Conservation (phyloP, 2,888 invertebrate species). For the Patella caerulea region DNA sequence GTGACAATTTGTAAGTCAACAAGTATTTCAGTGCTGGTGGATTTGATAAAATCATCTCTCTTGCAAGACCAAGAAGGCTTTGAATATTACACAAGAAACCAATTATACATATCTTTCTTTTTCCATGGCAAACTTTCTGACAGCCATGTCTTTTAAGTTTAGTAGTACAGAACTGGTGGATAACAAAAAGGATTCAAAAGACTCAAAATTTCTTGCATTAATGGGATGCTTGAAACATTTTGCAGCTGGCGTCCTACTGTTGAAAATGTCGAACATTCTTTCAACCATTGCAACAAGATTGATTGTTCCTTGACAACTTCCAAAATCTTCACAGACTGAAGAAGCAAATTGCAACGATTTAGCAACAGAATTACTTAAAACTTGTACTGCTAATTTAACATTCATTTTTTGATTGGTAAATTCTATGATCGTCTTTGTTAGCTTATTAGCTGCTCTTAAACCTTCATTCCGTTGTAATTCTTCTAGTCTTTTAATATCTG, state of each 20-base stretch:
- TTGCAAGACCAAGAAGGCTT: not conserved
- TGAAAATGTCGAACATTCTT: conserved; percentile 18
- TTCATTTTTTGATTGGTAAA: not conserved
- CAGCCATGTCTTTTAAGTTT: conserved; percentile 1
- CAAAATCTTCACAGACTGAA: conserved; percentile 7
- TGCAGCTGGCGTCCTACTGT: not conserved
- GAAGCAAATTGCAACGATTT: conserved; percentile 17
- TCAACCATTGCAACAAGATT: not conserved
- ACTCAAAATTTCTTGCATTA: conserved; percentile 1
- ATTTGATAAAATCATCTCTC: not conserved
- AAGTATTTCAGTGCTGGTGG: conserved; percentile 1
- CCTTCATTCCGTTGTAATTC: conserved; percentile 11
- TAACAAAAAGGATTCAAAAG: not conserved
- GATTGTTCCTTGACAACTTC: not conserved
- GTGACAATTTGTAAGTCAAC: conserved; percentile 17
- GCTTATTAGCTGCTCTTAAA: conserved; percentile 14
- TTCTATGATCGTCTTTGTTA: conserved; percentile 7
- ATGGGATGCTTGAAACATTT: conserved; percentile 18
- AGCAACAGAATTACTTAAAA: conserved; percentile 14
- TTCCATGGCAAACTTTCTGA: conserved; percentile 8
- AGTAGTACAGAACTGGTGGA: not conserved
- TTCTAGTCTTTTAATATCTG: not conserved
- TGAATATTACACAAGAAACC: conserved; percentile 16
- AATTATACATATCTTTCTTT: conserved; percentile 12
- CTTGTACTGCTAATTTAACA: conserved; percentile 13